phyloP scores from a whole-genome alignment of 2,113 vertebrate genomes.

The Ophiodon elongatus region DNA sequence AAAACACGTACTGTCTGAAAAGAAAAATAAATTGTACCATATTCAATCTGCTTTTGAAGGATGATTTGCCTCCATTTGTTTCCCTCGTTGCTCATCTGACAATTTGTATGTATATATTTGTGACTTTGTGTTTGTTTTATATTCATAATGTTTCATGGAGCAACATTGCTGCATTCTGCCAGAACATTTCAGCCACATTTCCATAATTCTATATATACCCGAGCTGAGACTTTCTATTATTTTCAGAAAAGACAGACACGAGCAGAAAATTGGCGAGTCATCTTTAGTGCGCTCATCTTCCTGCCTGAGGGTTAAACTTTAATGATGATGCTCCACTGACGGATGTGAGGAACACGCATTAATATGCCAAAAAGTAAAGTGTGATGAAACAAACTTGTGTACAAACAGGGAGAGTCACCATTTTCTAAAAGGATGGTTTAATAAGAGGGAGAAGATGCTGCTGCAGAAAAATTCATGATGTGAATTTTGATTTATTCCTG shows the following conservation, averaged over 20 bases:
- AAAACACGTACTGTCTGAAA: not conserved
- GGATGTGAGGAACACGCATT: constrained; percentile 65
- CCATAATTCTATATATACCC: constrained; percentile 19
- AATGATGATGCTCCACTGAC: constrained; percentile 59
- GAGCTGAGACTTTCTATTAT: constrained; percentile 21
- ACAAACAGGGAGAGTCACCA: constrained; percentile 59
- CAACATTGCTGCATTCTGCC: not conserved
- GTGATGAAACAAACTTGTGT: constrained; percentile 61
- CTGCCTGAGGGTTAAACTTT: constrained; percentile 60
- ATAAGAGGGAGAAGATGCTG: constrained; percentile 52
- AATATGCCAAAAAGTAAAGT: constrained; percentile 59
- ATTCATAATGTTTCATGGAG: constrained; percentile 16
- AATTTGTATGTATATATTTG: not conserved
- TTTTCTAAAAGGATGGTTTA: constrained; percentile 69
- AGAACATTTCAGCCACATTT: constrained; percentile 41
- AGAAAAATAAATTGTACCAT: not conserved
- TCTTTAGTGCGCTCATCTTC: constrained; percentile 26
- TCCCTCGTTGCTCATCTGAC: not conserved
- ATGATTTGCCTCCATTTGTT: not conserved
- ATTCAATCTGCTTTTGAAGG: constrained; percentile 5
- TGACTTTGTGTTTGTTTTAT: not conserved
- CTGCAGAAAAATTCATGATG: constrained; percentile 71
- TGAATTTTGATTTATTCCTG: constrained; percentile 69
- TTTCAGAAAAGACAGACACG: constrained; percentile 16
- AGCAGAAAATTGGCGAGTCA: constrained; percentile 25